Evolutionary conservation across 1,140 invertebrate species (phyloP).

Genomic region (Oreohelix idahoensis): DNA sequence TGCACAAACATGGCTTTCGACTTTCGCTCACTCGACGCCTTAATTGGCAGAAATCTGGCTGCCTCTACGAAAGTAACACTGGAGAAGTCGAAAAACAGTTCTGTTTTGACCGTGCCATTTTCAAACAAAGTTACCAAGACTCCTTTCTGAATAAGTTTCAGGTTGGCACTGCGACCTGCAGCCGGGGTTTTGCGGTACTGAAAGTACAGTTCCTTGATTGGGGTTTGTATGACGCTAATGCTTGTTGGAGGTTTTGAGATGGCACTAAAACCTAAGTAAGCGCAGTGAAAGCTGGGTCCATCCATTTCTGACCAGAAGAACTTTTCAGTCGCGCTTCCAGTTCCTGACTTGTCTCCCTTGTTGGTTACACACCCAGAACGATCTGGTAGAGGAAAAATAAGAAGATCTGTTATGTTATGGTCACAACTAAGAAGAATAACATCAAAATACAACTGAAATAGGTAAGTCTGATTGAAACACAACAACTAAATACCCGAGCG

Average conservation of each 20-base stretch:
- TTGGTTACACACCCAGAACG: neutral
- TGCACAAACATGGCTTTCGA: conserved; percentile 54
- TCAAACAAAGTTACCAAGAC: conserved; percentile 47
- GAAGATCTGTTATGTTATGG: too few species aligned
- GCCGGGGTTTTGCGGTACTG: conserved; percentile 50
- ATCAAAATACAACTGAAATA: too few species aligned
- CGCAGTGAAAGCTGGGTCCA: conserved; percentile 50
- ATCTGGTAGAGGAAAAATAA: neutral
- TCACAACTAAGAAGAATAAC: too few species aligned
- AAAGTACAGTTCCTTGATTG: conserved; percentile 58
- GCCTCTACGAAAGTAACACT: conserved; percentile 56
- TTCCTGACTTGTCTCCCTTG: neutral
- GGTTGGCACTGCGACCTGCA: conserved; percentile 40
- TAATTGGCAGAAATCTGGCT: conserved; percentile 50
- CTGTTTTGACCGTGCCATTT: conserved; percentile 33
- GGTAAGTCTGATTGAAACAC: too few species aligned
- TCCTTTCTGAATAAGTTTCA: conserved; percentile 48
- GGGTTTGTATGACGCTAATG: conserved; percentile 54
- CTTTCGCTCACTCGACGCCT: conserved; percentile 53
- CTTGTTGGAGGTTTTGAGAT: conserved; percentile 59
- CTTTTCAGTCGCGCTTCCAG: neutral
- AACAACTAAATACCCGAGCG: too few species aligned
- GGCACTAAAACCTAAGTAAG: conserved; percentile 52
- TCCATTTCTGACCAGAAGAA: conserved; percentile 46
- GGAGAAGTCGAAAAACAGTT: conserved; percentile 54